phyloP scores from a whole-genome alignment of 2,797 vertebrate genomes.

The Muraenolepis orangiensis region DNA sequence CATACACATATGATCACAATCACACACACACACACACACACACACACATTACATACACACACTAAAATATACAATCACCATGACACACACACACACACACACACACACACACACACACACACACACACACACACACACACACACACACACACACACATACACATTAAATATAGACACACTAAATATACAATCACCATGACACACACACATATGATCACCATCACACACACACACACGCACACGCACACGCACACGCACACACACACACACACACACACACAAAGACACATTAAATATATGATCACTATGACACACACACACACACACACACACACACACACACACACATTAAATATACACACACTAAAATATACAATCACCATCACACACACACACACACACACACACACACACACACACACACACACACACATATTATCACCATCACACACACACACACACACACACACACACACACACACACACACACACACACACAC shows the following conservation, averaged over 20 bases:
- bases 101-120: slow-evolving; percentile 29
- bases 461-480: neutral
- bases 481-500: too few species aligned
- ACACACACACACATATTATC: neutral
- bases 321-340: neutral
- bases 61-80: too few species aligned
- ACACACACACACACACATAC: neutral
- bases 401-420: neutral
- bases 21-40: neutral
- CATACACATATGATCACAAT: too few species aligned
- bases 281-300: slow-evolving; percentile 11
- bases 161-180: neutral
- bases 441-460: neutral
- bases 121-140: neutral
- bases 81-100: neutral
- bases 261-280: too few species aligned
- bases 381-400: neutral
- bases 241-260: too few species aligned
- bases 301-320: neutral
- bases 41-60: neutral
- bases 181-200: too few species aligned
- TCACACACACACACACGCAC: too few species aligned
- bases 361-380: too few species aligned
- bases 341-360: neutral
- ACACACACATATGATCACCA: neutral